Conservation (phyloP, 2,797 vertebrate genomes). For the Molossus alvarezi region DNA sequence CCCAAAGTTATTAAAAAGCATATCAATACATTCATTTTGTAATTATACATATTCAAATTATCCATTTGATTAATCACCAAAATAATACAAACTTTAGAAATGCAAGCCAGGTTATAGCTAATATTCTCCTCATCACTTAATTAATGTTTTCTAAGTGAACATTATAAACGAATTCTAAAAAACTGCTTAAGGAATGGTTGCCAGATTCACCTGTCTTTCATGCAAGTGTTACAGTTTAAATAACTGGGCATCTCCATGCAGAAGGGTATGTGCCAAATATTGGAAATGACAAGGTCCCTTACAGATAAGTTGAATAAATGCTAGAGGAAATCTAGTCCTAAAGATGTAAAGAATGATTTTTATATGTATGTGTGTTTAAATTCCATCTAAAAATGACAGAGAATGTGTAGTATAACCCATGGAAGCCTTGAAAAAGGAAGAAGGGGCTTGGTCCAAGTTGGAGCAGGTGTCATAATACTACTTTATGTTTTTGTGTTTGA, state of each 20-base stretch:
- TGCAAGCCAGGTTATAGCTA: background rate
- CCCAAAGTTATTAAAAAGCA: slow-evolving; percentile 34
- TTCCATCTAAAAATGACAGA: background rate
- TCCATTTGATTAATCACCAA: slow-evolving; percentile 44
- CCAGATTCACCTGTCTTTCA: background rate
- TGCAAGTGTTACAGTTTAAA: background rate
- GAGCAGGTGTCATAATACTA: background rate
- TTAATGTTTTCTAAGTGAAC: slow-evolving; percentile 7
- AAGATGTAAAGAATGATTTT: background rate
- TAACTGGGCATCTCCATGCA: background rate
- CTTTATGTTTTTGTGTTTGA: background rate
- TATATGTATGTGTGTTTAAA: background rate
- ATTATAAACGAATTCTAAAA: background rate
- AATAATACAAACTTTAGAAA: slow-evolving; percentile 18
- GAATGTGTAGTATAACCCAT: background rate
- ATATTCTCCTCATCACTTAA: background rate
- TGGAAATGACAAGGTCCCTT: background rate
- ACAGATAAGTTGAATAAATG: background rate
- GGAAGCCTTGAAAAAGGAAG: background rate
- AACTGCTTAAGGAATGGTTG: too few species aligned
- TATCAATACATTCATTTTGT: slow-evolving; percentile 24
- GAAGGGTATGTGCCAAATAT: background rate
- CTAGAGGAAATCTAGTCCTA: background rate
- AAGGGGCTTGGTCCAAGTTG: background rate
- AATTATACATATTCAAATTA: slow-evolving; percentile 53